Base-by-base conservation (phyloP, 2,888 invertebrate species). In the Plagodis dolabraria region DNA sequence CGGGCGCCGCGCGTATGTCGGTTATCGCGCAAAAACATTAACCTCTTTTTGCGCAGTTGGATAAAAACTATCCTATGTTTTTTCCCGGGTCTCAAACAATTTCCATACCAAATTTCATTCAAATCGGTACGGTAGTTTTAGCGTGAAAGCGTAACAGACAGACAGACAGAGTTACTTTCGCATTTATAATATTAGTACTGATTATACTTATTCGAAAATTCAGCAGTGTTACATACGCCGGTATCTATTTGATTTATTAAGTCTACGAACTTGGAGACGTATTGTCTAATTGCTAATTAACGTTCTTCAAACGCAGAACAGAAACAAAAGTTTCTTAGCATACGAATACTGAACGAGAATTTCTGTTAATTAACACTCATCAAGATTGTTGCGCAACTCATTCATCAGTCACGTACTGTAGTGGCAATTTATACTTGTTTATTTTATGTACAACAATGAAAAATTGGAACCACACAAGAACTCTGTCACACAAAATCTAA, bases 321-420 rank as follows among this genome's bases (percentile, higher is more conserved):
- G 56, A 63, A 67, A 65, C 63, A 59, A 69, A 65, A 60, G 63
- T 61, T 55, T 49, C 53, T 49, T 51, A 45, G 51, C 55, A 53
- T 46, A 47, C 33, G 50, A 22, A 22, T 49, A 36, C 44, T 55
- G 48, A 55, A 53, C 42, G 57, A 47, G 47, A 64, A 60, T 64
- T 63, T 57, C 57, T 63, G 61, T 64, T 57, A 63, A 62, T 67
- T 63, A 63, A 61, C 50, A 57, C 53, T 57, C 57, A 53, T 64
- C 57, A 60, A 61, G 55, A 48, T 22, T 51, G 47, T 59, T 59
- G 49, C 55, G 56, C 53, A 63, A 63, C 53, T 52, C 57, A 62
- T 58, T 62, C 54, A 57, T 62, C 54, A 55, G 35, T n/a, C 35
- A 54, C 50, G 49, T 47, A 36, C 36, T 49, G 38, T 43, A 40